Evolutionary conservation across 2,113 vertebrate species (phyloP).

Genomic region (Puntigrus tetrazona): DNA sequence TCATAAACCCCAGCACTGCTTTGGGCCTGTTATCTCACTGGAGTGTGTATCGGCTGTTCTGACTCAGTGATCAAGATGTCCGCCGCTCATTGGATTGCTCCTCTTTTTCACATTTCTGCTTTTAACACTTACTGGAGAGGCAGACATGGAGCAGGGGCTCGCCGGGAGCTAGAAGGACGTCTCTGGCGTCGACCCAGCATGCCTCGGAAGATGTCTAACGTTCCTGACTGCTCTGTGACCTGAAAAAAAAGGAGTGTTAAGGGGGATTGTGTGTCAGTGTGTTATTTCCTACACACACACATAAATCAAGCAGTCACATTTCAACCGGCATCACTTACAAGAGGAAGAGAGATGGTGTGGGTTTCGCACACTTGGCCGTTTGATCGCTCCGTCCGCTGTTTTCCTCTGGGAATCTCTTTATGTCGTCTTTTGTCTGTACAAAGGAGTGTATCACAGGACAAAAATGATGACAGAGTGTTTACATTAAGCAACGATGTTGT

Average conservation of each 20-base stretch:
- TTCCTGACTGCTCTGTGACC: conserved; percentile 18
- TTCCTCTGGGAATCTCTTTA: neutral
- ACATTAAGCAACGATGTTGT: neutral
- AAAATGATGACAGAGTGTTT: conserved; percentile 22
- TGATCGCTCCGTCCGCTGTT: neutral
- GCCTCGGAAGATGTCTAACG: neutral
- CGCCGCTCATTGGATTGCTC: conserved; percentile 4
- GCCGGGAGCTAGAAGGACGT: neutral
- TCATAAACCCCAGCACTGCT: conserved; percentile 19
- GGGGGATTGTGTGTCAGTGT: conserved; percentile 31
- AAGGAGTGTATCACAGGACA: neutral
- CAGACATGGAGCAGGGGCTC: conserved; percentile 6
- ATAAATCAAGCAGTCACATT: conserved; percentile 11
- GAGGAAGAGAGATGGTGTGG: neutral
- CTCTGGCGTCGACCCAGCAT: neutral
- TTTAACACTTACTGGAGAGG: conserved; percentile 25
- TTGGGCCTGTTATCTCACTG: neutral
- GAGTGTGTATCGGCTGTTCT: conserved; percentile 20
- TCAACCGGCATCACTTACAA: neutral
- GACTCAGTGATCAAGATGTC: conserved; percentile 17
- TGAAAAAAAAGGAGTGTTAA: conserved; percentile 16
- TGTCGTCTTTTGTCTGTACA: neutral
- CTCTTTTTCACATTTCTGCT: conserved; percentile 8
- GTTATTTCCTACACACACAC: conserved; percentile 40
- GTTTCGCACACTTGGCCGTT: neutral